These are phyloP conservation scores for Cryptotermes secundus DNA, from an alignment of 1,140 invertebrate genomes.

Conservation along the genomic window DNA sequence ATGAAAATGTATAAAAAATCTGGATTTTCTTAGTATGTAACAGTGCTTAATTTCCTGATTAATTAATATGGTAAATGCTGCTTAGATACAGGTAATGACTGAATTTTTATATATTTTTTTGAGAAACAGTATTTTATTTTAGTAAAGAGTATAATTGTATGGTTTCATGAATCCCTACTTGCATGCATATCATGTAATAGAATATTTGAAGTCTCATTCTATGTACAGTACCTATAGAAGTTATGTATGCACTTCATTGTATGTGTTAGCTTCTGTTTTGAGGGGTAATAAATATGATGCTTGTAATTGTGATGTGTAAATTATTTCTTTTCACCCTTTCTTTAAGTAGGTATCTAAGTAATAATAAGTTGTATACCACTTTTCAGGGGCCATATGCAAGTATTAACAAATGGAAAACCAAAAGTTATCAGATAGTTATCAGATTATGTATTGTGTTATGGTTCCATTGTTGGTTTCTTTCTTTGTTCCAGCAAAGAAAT, in stretches of 20 bases:
- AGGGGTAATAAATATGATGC: neutral
- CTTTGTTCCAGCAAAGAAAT: too few relatives aligned
- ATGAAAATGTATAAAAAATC: too few relatives aligned
- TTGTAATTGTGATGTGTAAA: neutral
- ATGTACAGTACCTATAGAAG: neutral
- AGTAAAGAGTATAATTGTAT: neutral
- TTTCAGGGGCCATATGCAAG: too few relatives aligned
- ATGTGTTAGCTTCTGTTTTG: neutral
- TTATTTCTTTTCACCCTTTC: neutral
- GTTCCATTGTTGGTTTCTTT: too few relatives aligned
- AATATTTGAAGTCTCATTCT: neutral
- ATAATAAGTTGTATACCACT: too few relatives aligned
- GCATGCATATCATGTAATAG: neutral
- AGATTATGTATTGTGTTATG: too few relatives aligned
- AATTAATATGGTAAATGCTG: too few relatives aligned
- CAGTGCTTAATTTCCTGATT: too few relatives aligned
- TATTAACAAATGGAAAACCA: too few relatives aligned
- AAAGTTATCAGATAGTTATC: too few relatives aligned
- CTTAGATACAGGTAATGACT: neutral
- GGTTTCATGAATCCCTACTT: neutral
- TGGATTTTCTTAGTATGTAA: too few relatives aligned
- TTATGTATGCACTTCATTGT: neutral
- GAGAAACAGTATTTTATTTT: conserved; percentile 2
- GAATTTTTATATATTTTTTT: neutral
- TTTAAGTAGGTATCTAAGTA: too few relatives aligned